Base-by-base conservation (phyloP, 2,113 vertebrate species). In the Colossoma macropomum region DNA sequence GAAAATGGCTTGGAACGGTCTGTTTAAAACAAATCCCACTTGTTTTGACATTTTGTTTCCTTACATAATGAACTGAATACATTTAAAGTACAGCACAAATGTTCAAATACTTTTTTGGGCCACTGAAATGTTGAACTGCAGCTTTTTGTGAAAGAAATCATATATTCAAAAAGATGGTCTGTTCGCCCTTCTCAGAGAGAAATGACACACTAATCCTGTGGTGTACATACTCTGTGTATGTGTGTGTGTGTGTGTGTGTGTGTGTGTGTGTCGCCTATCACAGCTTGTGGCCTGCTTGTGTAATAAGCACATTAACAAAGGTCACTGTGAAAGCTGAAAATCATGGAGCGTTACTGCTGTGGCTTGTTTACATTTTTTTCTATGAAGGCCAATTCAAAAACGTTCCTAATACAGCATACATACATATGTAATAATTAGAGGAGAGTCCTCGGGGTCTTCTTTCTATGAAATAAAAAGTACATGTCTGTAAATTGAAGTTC, bases 231-330 rank as follows among this genome's bases (percentile, higher is more conserved):
- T 25, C 1, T 63, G 56, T 34, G 54, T 48, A 41, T 52, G 30
- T 63, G 62, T 74, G 59, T 17, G 71, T 62, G 32, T n/a, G 23
- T 68, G 54, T 30, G 25, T 69, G n/a, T n/a, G n/a, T n/a, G n/a
- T n/a, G n/a, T n/a, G n/a, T n/a, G n/a, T n/a, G 34, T 38, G 32
- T 38, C 23, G 30, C 66, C 66, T 32, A 66, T 69, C 68, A 25
- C 68, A 25, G 68, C 68, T 71, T n/a, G 68, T n/a, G 68, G 21
- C 68, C 34, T 23, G 68, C 41, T 63, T 81, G 38, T 63, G 48
- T 63, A 74, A 74, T 74, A 28, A 65, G 60, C 38, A 73, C 72
- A 65, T 65, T 34, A 74, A 13, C 28, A 65, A 81, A 81, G 70
- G 70, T 74, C 79, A 81, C 59, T 32, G 16, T 25, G 69, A 50